Conservation (phyloP, 2,113 vertebrate species). For the Xerus inauris region DNA sequence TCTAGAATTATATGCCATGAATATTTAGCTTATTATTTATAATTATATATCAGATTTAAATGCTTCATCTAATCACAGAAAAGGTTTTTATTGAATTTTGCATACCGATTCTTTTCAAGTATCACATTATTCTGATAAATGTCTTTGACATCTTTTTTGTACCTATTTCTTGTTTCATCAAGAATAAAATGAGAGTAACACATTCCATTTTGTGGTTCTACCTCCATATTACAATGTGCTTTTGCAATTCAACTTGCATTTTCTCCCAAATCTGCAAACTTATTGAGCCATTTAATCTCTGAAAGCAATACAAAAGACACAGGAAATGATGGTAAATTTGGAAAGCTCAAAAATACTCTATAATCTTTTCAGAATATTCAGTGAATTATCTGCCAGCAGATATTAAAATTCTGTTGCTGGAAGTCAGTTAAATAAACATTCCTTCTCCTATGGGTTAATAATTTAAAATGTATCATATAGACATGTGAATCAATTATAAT, state of each 20-base stretch:
- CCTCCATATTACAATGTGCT: neutral
- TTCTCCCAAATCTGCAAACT: neutral
- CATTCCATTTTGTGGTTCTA: neutral
- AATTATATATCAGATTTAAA: neutral
- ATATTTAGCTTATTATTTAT: neutral
- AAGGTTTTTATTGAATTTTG: neutral
- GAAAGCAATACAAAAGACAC: neutral
- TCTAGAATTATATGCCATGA: neutral
- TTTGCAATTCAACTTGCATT: neutral
- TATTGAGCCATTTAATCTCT: slow-evolving; percentile 14
- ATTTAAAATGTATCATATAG: neutral
- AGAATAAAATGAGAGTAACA: neutral
- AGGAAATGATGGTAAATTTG: slow-evolving; percentile 53
- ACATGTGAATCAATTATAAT: slow-evolving; percentile 69
- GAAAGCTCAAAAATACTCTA: neutral
- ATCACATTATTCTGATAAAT: neutral
- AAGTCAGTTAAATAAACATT: neutral
- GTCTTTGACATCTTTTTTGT: neutral
- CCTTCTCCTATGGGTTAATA: neutral
- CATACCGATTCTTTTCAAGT: neutral
- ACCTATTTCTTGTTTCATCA: slow-evolving; percentile 19
- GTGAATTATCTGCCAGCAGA: neutral
- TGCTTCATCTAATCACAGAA: slow-evolving; percentile 24
- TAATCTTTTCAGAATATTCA: neutral
- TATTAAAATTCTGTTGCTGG: neutral